Evolutionary conservation across 2,797 vertebrate species (phyloP), one percentile per base, ranked within the genome.

Genomic region (Lerista edwardsae): DNA sequence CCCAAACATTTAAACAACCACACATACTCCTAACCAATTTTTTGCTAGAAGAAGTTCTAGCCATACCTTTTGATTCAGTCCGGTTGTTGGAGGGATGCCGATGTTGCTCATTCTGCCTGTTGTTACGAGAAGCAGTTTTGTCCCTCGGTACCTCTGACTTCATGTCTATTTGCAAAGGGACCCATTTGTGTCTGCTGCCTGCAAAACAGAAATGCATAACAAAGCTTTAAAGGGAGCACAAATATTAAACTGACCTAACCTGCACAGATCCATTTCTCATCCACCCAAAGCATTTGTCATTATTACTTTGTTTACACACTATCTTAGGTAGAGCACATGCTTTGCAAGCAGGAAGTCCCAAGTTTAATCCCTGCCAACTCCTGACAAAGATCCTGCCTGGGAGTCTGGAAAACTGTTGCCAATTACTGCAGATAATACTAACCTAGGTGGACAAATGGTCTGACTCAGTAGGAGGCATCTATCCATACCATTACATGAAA

Each of bases 141-240:
- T 99, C 98, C 76, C 98, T 95, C 39, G 98, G 97, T 80, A 97
- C 98, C 85, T 99, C 98, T 0, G 98, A 97, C 95, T 99, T 99
- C 96, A 99, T 97, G 90, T 99, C 98, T 79, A 99, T 99, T 96
- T 98, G 98, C 89, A 99, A 96, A 15, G 98, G 98, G 93, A 99
- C 98, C 98, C 98, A 99, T 95, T 98, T 98, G 93, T 99, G 98
- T 95, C 99, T 99, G 95, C 97, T 99, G 89, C 98, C 98, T 97
- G 94, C 57, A 88, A 91, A n/a, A 92, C 92, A 89, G 88, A 93
- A 47, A 87, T 61, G 65, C 41, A 75, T 92, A 80, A 95, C 80
- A 90, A 47, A 87, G 73, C 73, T 89, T 91, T 84, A 73, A 72
- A 87, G 23, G 21, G 84, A 67, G 25, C 11, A 34, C 41, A 34